Evolutionary conservation across 1,140 invertebrate species (phyloP).

Genomic region (Amyelois transitella): DNA sequence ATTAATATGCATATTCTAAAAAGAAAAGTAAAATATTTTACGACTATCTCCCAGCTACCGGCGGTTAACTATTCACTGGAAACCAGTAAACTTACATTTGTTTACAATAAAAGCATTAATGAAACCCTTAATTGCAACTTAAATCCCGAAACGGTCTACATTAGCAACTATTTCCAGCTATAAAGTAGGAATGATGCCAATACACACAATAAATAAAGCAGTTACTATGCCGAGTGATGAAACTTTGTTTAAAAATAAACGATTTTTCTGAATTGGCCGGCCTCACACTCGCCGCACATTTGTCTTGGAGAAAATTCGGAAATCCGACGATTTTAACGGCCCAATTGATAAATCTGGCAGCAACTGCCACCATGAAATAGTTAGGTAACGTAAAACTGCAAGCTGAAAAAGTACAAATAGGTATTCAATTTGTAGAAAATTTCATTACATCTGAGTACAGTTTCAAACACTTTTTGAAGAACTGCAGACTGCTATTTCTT

Average conservation of each 20-base stretch:
- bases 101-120: constrained; percentile 7
- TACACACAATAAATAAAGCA: constrained; percentile 24
- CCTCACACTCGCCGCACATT: constrained; percentile 9
- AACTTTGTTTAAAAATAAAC: constrained; percentile 27
- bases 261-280: constrained; percentile 7
- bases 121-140: constrained; percentile 4
- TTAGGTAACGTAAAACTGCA: no score
- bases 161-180: constrained; percentile 18
- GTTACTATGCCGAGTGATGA: constrained; percentile 21
- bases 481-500: no score
- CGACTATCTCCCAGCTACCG: not conserved
- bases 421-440: no score
- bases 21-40: not conserved
- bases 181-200: constrained; percentile 31
- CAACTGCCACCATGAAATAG: no score
- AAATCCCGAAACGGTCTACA: constrained; percentile 16
- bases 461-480: no score
- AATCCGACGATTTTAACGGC: not conserved
- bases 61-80: not conserved
- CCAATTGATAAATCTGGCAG: not conserved
- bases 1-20: not conserved
- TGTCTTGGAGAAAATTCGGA: constrained; percentile 1
- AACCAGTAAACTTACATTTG: not conserved
- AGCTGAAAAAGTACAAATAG: no score
- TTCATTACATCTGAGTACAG: no score